phyloP scores from a whole-genome alignment of 2,113 vertebrate species.

The Marcusenius ussheri region DNA sequence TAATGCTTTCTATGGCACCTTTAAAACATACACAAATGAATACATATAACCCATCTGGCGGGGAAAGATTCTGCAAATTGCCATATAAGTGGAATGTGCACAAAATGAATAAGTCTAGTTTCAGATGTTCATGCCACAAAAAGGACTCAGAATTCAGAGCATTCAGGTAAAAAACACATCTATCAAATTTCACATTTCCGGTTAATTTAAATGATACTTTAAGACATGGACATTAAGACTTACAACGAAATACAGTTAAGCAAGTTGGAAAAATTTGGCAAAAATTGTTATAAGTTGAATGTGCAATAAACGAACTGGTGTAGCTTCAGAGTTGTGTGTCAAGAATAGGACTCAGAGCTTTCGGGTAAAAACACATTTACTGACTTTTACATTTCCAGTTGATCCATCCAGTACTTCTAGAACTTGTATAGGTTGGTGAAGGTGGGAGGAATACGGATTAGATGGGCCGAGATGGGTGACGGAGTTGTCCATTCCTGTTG shows the following conservation, averaged over 20 bases:
- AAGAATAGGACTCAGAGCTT: not conserved
- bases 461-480: not conserved
- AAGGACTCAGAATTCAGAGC: too few relatives aligned
- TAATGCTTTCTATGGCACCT: too few relatives aligned
- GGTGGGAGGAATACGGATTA: not conserved
- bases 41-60: too few relatives aligned
- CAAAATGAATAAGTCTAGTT: too few relatives aligned
- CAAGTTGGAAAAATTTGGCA: not conserved
- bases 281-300: not conserved
- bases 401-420: not conserved
- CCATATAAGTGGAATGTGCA: too few relatives aligned
- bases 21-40: too few relatives aligned
- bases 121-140: too few relatives aligned
- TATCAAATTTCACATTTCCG: not conserved
- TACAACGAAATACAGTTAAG: not conserved
- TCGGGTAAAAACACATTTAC: not conserved
- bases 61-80: too few relatives aligned
- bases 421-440: not conserved
- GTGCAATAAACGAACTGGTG: not conserved
- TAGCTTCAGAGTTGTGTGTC: not conserved
- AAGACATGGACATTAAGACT: not conserved
- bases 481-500: not conserved
- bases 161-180: too few relatives aligned
- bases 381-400: not conserved
- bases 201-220: too few relatives aligned